Evolutionary conservation across 2,113 vertebrate genomes (phyloP), one percentile per base, ranked within the genome.

Genomic region (Cygnus atratus): DNA sequence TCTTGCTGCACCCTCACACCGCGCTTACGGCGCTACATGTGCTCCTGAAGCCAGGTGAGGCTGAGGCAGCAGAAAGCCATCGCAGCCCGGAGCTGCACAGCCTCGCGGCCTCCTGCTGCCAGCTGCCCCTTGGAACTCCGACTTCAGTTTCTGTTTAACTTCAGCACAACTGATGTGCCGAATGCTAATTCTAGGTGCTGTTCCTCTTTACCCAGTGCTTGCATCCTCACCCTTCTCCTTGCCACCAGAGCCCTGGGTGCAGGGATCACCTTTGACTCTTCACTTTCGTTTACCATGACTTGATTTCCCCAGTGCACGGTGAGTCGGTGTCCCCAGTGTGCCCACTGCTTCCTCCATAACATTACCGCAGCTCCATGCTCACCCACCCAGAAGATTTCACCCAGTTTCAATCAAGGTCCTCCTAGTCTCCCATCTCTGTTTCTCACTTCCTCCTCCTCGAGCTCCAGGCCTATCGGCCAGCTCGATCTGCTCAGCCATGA

Each of bases 51-150:
- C 1, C 17, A 70, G 52, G 19, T 54, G 41, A 57, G 37, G 80
- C 41, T 68, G 87, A 75, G 93, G 52, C 70, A 92, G 77, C 8
- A 88, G 77, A 70, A 54, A 84, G n/a, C 16, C 29, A 6, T 21
- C 3, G 0, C 6, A 43, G 13, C 20, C 52, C 4, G 0, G 10
- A 24, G 35, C 77, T 1, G 2, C 2, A 1, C 19, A 6, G 3
- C 24, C 62, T 76, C 0, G 0, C 43, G 77, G 75, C 68, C 26
- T 25, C 44, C 59, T 50, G 37, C 35, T 25, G 28, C 10, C 46
- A 22, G 10, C 46, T 22, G 20, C 39, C 15, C 67, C 35, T 43
- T 66, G 29, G 55, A 89, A 96, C 31, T 33, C 46, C 14, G 17
- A 4, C 66, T 84, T 44, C 44, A 18, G 10, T 48, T 83, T 55